A percentile compares a stretch with the other conserved stretches of the same genome.
These are phyloP conservation scores for Neoniphon sammara DNA, from an alignment of 2,797 vertebrate genomes.

Conservation along the genomic window DNA sequence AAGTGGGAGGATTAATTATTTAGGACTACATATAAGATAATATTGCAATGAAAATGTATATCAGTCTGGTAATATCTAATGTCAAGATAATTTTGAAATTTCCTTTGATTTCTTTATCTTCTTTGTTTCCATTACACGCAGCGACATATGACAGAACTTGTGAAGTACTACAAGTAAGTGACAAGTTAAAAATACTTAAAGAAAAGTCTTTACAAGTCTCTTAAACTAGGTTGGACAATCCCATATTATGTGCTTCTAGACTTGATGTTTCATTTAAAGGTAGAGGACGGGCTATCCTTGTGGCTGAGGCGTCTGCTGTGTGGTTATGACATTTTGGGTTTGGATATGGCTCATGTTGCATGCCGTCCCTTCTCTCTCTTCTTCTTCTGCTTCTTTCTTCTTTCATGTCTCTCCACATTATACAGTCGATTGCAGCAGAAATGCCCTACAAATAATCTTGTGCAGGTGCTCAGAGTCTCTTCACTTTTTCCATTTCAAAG, in stretches of 20 bases:
- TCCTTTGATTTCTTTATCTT: too few relatives aligned
- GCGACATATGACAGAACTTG: too few relatives aligned
- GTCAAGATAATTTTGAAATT: neutral
- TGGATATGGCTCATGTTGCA: slow-evolving; percentile 19
- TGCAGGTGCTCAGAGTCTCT: neutral
- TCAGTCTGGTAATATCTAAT: neutral
- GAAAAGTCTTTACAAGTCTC: too few relatives aligned
- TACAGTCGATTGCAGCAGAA: slow-evolving; percentile 24
- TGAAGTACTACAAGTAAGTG: too few relatives aligned
- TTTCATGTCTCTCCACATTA: slow-evolving; percentile 2
- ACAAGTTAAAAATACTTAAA: too few relatives aligned
- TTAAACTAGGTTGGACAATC: neutral
- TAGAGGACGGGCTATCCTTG: neutral
- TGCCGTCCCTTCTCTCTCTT: slow-evolving; percentile 1
- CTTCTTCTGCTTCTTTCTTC: neutral
- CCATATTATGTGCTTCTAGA: neutral
- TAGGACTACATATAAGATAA: slow-evolving; percentile 16
- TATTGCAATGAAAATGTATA: slow-evolving; percentile 4
- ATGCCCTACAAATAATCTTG: neutral
- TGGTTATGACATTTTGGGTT: slow-evolving; percentile 9
- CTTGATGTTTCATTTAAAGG: neutral
- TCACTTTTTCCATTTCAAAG: neutral
- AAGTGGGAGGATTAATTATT: slow-evolving; percentile 26
- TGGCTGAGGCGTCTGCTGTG: neutral
- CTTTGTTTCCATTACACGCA: too few relatives aligned